Evolutionary conservation across 2,888 invertebrate species (phyloP), one percentile per base, ranked within the genome.

Genomic region (Leucoma salicis): DNA sequence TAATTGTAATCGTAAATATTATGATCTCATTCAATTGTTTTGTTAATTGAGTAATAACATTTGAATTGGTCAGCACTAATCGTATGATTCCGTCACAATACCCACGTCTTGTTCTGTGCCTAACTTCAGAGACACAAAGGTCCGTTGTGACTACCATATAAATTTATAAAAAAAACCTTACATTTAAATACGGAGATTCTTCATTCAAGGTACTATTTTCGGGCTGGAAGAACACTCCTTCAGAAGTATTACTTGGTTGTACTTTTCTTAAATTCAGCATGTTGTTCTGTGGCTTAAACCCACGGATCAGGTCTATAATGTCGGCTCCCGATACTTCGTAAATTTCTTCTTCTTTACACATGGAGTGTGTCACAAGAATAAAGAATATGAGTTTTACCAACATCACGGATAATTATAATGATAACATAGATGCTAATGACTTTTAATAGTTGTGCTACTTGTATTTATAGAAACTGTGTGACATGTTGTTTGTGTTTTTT

Each of bases 201-300:
- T 48, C 60, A 10, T 42, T 39, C 34, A 63, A 10, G n/a, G 42
- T 57, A n/a, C 53, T 68, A 16, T 75, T 74, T 39, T 72, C 71
- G 1, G 76, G 76, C 28, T 55, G 31, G 18, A 66, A 77, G 39
- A 75, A 78, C 27, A 79, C 61, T 10, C 79, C 78, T 61, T 79
- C 76, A 11, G 70, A 61, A 0, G 66, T 46, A 7, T 21, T 52
- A 0, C 68, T 62, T 28, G 48, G 55, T 14, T 61, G 50, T 4
- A 69, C 65, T 52, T 70, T 68, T 0, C 49, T 58, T 18, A 75
- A 37, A 1, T 37, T 46, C 24, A 72, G 21, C 3, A 44, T 35
- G 6, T 43, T 53, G 10, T 55, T 49, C 8, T 66, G 57, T 0
- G 74, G 56, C n/a, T 47, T 53, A 15, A 43, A 61, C 0, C 68